Evolutionary conservation across 2,888 invertebrate genomes (phyloP), one percentile per base, ranked within the genome.

Genomic region (Anaspis maculata): DNA sequence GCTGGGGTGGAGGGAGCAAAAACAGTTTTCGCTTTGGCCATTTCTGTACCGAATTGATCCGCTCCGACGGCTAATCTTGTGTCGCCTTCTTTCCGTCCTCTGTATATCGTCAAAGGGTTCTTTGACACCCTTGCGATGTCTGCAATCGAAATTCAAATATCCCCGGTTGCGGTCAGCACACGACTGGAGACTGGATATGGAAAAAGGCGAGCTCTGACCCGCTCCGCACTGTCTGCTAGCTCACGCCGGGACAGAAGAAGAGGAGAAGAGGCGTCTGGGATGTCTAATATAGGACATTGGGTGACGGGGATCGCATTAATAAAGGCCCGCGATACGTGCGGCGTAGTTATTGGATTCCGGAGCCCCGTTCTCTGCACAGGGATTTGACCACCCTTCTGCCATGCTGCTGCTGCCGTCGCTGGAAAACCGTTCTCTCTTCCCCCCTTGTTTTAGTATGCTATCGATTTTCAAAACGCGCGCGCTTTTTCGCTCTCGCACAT

Each of bases 221-320:
- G n/a, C n/a, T n/a, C n/a, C n/a, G n/a, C n/a, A n/a, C n/a, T n/a
- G n/a, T n/a, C n/a, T n/a, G n/a, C n/a, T n/a, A n/a, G n/a, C n/a
- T n/a, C n/a, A n/a, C n/a, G n/a, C n/a, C n/a, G n/a, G n/a, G n/a
- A n/a, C n/a, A n/a, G n/a, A n/a, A n/a, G n/a, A n/a, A n/a, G n/a
- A n/a, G 27, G 11, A 22, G 15, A 31, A 29, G 34, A 32, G 39
- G 34, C 39, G 41, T 46, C 47, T 41, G 37, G 44, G 47, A 44
- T 42, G 50, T 51, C 51, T 50, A 51, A 52, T 52, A 52, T 51
- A 48, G 49, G 49, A 49, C 51, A 49, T 46, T 44, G 49, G 49
- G 45, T 48, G 49, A 50, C 51, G 46, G 48, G 45, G 49, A 51
- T 51, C 51, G 50, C 50, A 52, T 52, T 52, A 52, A 52, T 52